Percentiles rank a stretch among this genome's conserved stretches.
phyloP scores from a whole-genome alignment of 2,888 invertebrate genomes.

The Rhogogaster chlorosoma region DNA sequence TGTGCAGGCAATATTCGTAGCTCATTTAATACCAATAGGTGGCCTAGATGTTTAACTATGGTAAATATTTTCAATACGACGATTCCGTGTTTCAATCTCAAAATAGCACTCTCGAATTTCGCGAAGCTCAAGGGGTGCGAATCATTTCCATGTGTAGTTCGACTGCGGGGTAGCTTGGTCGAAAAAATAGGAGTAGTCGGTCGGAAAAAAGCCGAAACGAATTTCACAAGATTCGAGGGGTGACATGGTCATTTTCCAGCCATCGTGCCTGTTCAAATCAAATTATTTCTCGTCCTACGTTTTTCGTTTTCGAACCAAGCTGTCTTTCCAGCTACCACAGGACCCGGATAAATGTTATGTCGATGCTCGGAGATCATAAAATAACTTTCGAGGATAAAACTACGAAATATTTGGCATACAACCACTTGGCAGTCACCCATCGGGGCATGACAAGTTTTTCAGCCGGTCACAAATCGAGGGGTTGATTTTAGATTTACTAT shows the following conservation, averaged over 20 bases:
- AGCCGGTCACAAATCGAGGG: neutral
- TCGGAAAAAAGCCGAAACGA: neutral
- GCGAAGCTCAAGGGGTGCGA: neutral
- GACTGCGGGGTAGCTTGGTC: neutral
- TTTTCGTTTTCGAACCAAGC: neutral
- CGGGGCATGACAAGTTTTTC: neutral
- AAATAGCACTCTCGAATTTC: neutral
- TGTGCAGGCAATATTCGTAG: neutral
- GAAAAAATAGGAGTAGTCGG: neutral
- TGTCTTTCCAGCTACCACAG: neutral
- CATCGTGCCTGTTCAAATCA: neutral
- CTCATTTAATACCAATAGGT: neutral
- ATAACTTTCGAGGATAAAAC: neutral
- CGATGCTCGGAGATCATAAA: neutral
- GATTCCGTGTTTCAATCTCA: neutral
- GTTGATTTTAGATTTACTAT: neutral
- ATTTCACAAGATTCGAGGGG: neutral
- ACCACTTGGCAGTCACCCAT: neutral
- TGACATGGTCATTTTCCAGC: neutral
- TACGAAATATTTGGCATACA: neutral
- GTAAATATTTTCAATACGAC: neutral
- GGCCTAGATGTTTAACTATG: neutral
- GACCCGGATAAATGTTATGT: neutral
- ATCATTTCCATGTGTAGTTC: neutral
- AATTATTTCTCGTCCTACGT: neutral